A percentile compares a stretch with the other conserved stretches of the same genome.
Conservation (phyloP, 30 jellyfish, hydroid and myxozoan genomes). For the Hydra vulgaris region DNA sequence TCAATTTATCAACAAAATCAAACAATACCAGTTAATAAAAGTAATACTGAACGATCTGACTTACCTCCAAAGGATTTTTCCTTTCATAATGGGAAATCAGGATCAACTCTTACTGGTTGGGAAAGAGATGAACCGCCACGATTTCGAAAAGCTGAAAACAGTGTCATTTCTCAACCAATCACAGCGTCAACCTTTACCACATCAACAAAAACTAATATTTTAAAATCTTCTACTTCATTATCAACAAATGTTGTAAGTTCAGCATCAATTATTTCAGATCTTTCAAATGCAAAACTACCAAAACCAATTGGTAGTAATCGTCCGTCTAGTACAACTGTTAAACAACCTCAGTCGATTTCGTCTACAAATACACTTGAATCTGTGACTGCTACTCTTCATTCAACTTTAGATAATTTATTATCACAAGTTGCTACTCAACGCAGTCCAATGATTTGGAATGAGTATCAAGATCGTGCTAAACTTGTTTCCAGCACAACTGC, state of each 20-base stretch:
- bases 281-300: conserved; percentile 55
- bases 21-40: background rate
- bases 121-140: conserved; percentile 3
- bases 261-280: conserved; percentile 15
- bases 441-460: conserved; percentile 98
- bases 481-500: background rate
- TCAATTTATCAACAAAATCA: conserved; percentile 2
- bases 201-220: conserved; percentile 1
- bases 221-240: conserved; percentile 37
- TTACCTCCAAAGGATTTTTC: conserved; percentile 7
- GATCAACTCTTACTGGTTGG: conserved; percentile 3
- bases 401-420: conserved; percentile 25
- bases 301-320: conserved; percentile 96
- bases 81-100: conserved; percentile 36
- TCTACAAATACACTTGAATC: conserved; percentile 26
- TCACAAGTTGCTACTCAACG: conserved; percentile 98
- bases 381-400: conserved; percentile 26
- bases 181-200: background rate
- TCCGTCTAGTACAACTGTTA: conserved; percentile 28
- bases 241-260: conserved; percentile 24
- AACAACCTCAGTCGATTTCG: conserved; percentile 40
- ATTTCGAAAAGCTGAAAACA: background rate
- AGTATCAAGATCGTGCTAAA: conserved; percentile 19
- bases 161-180: background rate
- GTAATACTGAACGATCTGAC: background rate